These are phyloP conservation scores for Corythornis vintsioides DNA, from an alignment of 2,113 vertebrate genomes.

Conservation along the genomic window DNA sequence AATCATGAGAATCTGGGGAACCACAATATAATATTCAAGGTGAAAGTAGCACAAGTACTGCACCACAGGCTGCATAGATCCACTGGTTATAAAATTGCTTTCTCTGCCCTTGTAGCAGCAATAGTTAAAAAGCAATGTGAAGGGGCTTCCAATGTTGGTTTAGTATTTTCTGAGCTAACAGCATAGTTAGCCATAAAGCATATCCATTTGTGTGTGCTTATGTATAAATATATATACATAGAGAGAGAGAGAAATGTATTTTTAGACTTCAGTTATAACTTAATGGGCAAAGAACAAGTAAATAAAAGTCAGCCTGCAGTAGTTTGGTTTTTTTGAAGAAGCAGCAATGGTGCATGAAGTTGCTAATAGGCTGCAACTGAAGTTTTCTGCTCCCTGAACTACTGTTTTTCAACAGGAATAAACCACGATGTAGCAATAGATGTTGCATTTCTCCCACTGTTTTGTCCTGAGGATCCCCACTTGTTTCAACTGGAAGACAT, in stretches of 20 bases:
- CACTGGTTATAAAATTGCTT: neutral
- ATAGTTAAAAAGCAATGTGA: neutral
- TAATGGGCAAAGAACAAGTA: neutral
- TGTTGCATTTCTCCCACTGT: conserved; percentile 80
- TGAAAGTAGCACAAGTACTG: neutral
- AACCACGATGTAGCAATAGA: conserved; percentile 86
- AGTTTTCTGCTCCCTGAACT: neutral
- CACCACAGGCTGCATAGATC: neutral
- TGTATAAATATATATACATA: neutral
- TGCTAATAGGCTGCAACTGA: neutral
- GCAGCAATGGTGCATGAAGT: neutral
- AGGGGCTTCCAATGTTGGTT: neutral
- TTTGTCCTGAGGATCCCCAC: conserved; percentile 73
- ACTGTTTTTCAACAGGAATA: conserved; percentile 76
- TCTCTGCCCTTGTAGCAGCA: neutral
- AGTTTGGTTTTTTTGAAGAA: neutral
- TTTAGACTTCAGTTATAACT: neutral
- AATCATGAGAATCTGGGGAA: neutral
- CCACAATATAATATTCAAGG: neutral
- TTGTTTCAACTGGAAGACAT: conserved; percentile 62
- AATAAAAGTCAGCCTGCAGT: neutral
- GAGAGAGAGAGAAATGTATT: neutral
- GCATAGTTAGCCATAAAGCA: neutral
- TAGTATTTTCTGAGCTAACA: neutral
- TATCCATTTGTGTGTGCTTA: neutral